Evolutionary conservation across 2,113 vertebrate species (phyloP), one percentile per base, ranked within the genome.

Genomic region (Centropus unirufus): DNA sequence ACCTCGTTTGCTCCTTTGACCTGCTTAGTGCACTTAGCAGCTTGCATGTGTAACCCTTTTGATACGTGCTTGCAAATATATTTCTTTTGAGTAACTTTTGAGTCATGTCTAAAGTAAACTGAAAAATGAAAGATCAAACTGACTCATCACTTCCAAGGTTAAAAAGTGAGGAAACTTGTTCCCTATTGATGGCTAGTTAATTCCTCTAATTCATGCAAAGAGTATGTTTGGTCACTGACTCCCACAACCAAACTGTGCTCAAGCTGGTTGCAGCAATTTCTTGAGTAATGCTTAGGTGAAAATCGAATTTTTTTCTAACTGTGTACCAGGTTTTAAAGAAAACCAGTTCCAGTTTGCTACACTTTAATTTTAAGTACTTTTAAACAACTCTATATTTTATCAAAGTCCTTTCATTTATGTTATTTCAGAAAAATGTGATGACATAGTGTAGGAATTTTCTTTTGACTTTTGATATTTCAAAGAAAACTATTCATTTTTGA

Each of bases 81-180:
- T 58, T 49, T 61, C 52, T 83, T 78, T 54, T 83, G 74, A 27
- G 24, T 82, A 58, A 67, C 21, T 89, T 84, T 30, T 84, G 69
- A 89, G 57, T 93, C 44, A 34, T 64, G 20, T 40, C 18, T 72
- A 75, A 68, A 70, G 42, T 55, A 86, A 93, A 75, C 14, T 81
- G 34, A 5, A 82, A 91, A 69, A 82, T 40, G 32, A 30, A 89
- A 84, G 23, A 44, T 69, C 42, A 68, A 57, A 30, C 8, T 78
- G 77, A 40, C 30, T 90, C 34, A 57, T 70, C 61, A 12, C 32
- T 47, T 87, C 46, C 46, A 76, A 64, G 36, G 24, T 87, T 72
- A 77, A 2, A 1, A 44, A 90, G 40, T 40, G 83, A 68, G 47
- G 76, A 70, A 69, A 70, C 26, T 86, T 55, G 6, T 70, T 88